These are phyloP conservation scores for Neoascia interrupta DNA, from an alignment of 2,888 invertebrate genomes.

Conservation along the genomic window DNA sequence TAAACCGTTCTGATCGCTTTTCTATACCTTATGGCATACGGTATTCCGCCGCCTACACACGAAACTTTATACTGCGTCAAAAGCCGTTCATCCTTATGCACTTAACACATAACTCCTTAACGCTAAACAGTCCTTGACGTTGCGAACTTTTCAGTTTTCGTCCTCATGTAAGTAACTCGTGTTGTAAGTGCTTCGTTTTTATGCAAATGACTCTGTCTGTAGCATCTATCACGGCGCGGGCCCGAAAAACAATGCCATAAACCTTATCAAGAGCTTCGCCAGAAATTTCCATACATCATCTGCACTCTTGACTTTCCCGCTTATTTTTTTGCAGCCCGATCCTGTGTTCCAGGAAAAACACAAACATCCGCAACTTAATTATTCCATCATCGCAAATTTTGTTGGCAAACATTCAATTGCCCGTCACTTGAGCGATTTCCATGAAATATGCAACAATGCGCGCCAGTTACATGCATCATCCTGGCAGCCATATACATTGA, in stretches of 20 bases:
- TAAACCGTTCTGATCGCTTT: too few species aligned
- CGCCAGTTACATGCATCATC: constrained; percentile 21
- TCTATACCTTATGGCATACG: too few species aligned
- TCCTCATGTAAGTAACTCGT: too few species aligned
- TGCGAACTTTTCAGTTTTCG: too few species aligned
- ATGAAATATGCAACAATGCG: constrained; percentile 66
- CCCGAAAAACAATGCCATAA: constrained; percentile 41
- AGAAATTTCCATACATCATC: constrained; percentile 29
- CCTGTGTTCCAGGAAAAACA: neutral
- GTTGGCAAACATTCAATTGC: constrained; percentile 68
- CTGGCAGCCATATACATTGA: neutral
- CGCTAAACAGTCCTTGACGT: too few species aligned
- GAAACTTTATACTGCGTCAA: too few species aligned
- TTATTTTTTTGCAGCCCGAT: neutral
- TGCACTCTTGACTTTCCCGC: neutral
- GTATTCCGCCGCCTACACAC: too few species aligned
- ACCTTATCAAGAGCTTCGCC: constrained; percentile 29
- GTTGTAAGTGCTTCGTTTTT: too few species aligned
- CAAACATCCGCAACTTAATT: constrained; percentile 53
- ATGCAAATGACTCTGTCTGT: constrained; percentile 21
- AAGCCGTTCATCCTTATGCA: too few species aligned
- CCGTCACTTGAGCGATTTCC: constrained; percentile 64
- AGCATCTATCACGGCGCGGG: constrained; percentile 17
- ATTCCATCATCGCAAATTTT: constrained; percentile 66
- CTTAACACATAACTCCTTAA: too few species aligned